phyloP scores from a whole-genome alignment of 2,888 invertebrate genomes.

The Hanleya hanleyi region DNA sequence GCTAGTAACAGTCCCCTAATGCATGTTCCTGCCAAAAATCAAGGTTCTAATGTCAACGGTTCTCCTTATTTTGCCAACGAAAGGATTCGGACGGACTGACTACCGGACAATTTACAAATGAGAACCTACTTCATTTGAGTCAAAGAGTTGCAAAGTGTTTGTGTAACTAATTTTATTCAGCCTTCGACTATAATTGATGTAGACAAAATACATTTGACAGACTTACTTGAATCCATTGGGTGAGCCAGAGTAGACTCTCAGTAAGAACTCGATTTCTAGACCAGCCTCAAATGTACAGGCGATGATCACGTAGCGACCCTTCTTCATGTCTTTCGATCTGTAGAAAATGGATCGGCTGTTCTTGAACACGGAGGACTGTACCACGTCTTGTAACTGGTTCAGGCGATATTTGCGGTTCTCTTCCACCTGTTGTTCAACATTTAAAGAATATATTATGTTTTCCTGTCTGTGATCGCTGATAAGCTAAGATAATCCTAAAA shows the following conservation, averaged over 20 bases:
- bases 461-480: background rate
- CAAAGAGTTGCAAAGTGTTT: too few species aligned
- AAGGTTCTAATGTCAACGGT: too few species aligned
- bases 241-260: conserved; percentile 74
- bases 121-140: too few species aligned
- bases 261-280: conserved; percentile 75
- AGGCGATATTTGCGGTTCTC: conserved; percentile 73
- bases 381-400: conserved; percentile 72
- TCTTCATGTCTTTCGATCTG: conserved; percentile 62
- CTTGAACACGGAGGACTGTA: conserved; percentile 73
- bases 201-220: too few species aligned
- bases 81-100: too few species aligned
- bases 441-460: background rate
- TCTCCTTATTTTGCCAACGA: too few species aligned
- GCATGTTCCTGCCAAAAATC: too few species aligned
- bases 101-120: too few species aligned
- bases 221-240: conserved; percentile 65
- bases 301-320: conserved; percentile 77
- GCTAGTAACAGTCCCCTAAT: too few species aligned
- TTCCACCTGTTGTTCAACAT: conserved; percentile 71
- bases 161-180: too few species aligned
- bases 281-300: conserved; percentile 78
- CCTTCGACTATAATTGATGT: too few species aligned
- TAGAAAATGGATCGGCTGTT: conserved; percentile 74
- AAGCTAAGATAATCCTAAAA: background rate